Evolutionary conservation across 2,797 vertebrate genomes (phyloP), one percentile per base, ranked within the genome.

Genomic region (Gymnoscopelus microlampas): DNA sequence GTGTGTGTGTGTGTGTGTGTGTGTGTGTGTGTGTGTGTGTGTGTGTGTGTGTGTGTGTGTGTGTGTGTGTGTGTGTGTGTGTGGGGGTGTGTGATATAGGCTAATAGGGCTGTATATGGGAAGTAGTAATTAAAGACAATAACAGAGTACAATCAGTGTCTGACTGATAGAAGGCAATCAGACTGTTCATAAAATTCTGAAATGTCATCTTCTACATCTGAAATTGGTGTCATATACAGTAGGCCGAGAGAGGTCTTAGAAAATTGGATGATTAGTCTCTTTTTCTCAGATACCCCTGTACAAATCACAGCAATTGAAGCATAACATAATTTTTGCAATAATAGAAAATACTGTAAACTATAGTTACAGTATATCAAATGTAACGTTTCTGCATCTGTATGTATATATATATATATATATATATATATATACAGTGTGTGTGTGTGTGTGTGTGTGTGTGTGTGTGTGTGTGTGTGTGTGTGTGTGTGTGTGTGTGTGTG

Each of bases 111-210:
- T 51, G 13, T 29, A 53, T 60, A 53, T 60, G 48, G 50, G 15
- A 23, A 54, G 29, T 44, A 13, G 59, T 61, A 61, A 53, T 59
- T 50, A 51, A n/a, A 60, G 24, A 59, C 56, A 60, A 50, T 58
- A 50, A 58, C 47, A 59, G 32, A 60, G 50, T 55, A 47, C 26
- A 69, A 29, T 69, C 67, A 61, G 50, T 12, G 50, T 24, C 50
- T 47, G 32, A 23, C 67, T 61, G 58, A 68, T 61, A 68, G 57
- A 51, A 53, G 66, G 66, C 49, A 63, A 63, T 63, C 26, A 51
- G 5, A 35, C 62, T 51, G 62, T 51, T 53, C 62, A 63, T 51
- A 63, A 63, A 51, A 63, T 61, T 39, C 39, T 61, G 19, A 44
- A 44, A 44, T 44, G 39, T 9, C 39, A 44, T 26, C 48, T 51